Evolutionary conservation across 2,888 invertebrate genomes (phyloP), one percentile per base, ranked within the genome.

Genomic region (Agonopterix subpropinquella): DNA sequence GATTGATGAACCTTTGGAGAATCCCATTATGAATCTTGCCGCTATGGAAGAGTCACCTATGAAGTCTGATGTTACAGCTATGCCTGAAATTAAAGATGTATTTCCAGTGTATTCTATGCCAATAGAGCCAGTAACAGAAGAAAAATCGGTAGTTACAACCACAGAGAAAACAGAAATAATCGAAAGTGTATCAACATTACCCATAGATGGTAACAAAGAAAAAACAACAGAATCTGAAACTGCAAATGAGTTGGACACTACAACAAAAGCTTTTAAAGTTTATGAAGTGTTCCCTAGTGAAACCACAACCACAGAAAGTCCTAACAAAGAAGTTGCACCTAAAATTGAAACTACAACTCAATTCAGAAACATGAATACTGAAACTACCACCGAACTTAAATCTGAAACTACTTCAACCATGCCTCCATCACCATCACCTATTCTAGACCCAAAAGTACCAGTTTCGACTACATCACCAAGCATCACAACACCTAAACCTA

Each of bases 181-280:
- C 50, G 86, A 88, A 70, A 87, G 77, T 51, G 75, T 87, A 9
- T 88, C 88, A 1, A 87, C 87, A 28, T 13, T 78, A 11, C 87
- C 88, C 1, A 54, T 87, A 9, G 68, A 73, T 43, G 61, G 62
- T 43, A 66, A 63, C 11, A 72, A 61, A 36, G 73, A 73, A 43
- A 69, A 65, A 51, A 54, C 62, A 13, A 72, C 71, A 9, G 78
- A 75, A 53, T 50, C 65, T 2, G 72, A 79, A 36, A 61, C 62
- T 41, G 55, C 67, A 3, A 78, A 76, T 36, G 77, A 79, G 18
- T 45, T 70, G 41, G 86, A 85, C 47, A 56, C 57, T 1, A 84
- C 86, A 7, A 81, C 86, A 0, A 81, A 83, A 66, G 44, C 65
- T 2, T 84, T 84, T 50, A 79, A 65, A 60, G 73, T 86, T 0